Conservation (phyloP, 2,113 vertebrate genomes). For the Catharus minimus region DNA sequence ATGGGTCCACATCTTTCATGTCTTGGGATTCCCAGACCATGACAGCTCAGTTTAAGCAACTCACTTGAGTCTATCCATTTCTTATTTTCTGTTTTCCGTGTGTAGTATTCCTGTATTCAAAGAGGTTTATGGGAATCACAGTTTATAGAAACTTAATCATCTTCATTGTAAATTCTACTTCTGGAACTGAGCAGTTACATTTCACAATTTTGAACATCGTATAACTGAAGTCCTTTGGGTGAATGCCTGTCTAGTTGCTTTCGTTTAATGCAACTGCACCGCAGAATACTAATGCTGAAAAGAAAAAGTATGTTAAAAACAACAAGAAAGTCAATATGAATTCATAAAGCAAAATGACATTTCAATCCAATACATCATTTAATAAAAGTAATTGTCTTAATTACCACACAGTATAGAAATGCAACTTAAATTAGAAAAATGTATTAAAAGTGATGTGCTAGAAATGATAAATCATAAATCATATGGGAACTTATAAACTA, state of each 20-base stretch:
- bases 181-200: background rate
- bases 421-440: background rate
- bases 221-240: background rate
- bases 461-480: background rate
- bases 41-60: background rate
- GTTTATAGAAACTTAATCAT: background rate
- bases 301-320: background rate
- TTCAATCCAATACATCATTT: background rate
- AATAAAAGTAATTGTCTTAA: background rate
- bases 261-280: background rate
- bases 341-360: background rate
- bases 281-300: background rate
- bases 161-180: background rate
- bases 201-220: background rate
- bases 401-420: background rate
- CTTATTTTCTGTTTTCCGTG: background rate
- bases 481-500: background rate
- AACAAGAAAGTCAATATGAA: background rate
- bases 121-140: background rate
- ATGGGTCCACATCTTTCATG: rapidly evolving
- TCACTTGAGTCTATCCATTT: background rate
- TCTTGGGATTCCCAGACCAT: background rate
- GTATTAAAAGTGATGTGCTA: background rate
- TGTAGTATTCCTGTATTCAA: background rate
- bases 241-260: background rate